A percentile compares a stretch with the other conserved stretches of the same genome.
Evolutionary conservation across 1,140 invertebrate species (phyloP).

Genomic region (Myzus persicae): DNA sequence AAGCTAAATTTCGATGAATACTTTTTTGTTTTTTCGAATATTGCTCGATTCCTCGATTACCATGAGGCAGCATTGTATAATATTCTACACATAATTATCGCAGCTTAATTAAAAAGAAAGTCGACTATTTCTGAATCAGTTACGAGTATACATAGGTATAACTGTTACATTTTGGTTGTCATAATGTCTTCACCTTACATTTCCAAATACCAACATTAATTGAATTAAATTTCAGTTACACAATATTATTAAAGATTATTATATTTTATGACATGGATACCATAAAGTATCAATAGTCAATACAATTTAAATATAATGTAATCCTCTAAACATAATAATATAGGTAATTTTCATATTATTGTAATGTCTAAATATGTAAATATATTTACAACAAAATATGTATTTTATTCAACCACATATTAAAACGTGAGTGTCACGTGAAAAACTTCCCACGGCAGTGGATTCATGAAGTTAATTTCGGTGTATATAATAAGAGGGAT

Average conservation of each 20-base stretch:
- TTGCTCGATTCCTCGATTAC: no score
- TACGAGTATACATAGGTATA: background rate
- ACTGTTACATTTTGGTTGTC: background rate
- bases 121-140: background rate
- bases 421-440: background rate
- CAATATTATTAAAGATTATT: background rate
- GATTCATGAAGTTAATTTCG: background rate
- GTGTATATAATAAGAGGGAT: background rate
- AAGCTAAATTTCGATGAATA: no score
- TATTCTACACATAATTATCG: background rate
- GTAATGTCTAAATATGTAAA: background rate
- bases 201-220: background rate
- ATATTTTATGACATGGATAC: background rate
- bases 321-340: background rate
- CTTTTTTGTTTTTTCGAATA: no score
- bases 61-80: no score
- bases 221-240: background rate
- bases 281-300: background rate
- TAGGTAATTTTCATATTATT: background rate
- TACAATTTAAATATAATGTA: background rate
- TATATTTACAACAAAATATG: background rate
- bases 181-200: background rate
- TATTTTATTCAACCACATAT: background rate
- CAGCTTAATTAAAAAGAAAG: background rate
- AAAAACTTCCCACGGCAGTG: background rate